Percentiles rank a stretch among this genome's conserved stretches.
Evolutionary conservation across 2,113 vertebrate genomes (phyloP).

Genomic region (Mormyrus lacerda): DNA sequence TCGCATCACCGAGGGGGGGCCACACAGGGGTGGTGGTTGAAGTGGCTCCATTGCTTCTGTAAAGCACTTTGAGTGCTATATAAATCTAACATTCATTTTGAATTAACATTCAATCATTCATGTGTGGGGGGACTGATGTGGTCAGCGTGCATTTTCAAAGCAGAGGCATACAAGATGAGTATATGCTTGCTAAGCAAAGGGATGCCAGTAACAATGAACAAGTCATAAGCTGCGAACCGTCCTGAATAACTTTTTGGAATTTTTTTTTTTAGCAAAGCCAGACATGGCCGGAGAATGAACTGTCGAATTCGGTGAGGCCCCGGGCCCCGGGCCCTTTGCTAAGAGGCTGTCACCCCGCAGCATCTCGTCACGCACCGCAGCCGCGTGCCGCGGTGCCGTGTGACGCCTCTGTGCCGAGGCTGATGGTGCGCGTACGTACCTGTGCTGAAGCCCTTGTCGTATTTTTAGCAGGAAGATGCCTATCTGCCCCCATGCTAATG

Average conservation of each 20-base stretch:
- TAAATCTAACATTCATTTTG: neutral
- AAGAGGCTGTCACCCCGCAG: slow-evolving; percentile 7
- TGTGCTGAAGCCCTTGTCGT: slow-evolving; percentile 34
- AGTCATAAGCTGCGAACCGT: neutral
- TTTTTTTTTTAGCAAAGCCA: neutral
- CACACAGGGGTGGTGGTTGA: neutral
- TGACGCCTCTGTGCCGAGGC: slow-evolving; percentile 41
- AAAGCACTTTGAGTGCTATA: neutral
- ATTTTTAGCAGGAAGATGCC: slow-evolving; percentile 51
- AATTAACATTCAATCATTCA: neutral
- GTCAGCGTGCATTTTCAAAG: neutral
- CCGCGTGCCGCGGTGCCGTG: slow-evolving; percentile 23
- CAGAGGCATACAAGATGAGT: neutral
- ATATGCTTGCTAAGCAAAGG: neutral
- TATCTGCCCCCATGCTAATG: slow-evolving; percentile 46
- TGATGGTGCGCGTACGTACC: slow-evolving; percentile 31
- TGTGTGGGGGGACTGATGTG: neutral
- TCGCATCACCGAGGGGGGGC: neutral
- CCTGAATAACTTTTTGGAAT: neutral
- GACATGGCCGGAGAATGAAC: neutral
- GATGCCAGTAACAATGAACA: neutral
- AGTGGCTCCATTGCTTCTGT: neutral
- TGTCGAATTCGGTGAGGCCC: neutral
- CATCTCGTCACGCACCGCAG: slow-evolving; percentile 34
- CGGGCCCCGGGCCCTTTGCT: neutral